Evolutionary conservation across 2,888 invertebrate genomes (phyloP).

Genomic region (Anodontia alba): DNA sequence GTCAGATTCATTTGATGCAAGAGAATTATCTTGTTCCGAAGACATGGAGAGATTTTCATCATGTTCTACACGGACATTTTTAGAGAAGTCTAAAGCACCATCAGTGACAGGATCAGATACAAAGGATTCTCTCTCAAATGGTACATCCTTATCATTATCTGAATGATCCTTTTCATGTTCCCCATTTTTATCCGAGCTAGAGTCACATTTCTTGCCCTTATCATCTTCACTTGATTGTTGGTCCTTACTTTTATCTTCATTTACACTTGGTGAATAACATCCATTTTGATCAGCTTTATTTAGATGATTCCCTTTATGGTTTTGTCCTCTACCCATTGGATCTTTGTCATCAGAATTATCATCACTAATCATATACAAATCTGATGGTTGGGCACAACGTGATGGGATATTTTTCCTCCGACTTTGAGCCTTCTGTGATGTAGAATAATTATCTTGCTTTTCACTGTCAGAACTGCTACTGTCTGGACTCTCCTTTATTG

Average conservation of each 20-base stretch:
- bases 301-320: not conserved
- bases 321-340: conserved; percentile 23
- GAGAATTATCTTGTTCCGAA: conserved; percentile 49
- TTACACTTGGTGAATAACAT: not conserved
- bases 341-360: conserved; percentile 73
- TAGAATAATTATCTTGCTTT: conserved; percentile 34
- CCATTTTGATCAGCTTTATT: conserved; percentile 22
- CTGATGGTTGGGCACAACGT: conserved; percentile 77
- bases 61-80: conserved; percentile 46
- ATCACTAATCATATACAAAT: conserved; percentile 70
- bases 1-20: conserved; percentile 61
- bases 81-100: conserved; percentile 55
- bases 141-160: not conserved
- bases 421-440: conserved; percentile 67
- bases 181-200: conserved; percentile 27
- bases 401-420: conserved; percentile 82
- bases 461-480: conserved; percentile 50
- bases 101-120: conserved; percentile 54
- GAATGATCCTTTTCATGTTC: not conserved
- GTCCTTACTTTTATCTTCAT: conserved; percentile 18
- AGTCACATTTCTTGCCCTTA: conserved; percentile 37
- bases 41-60: conserved; percentile 37
- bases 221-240: conserved; percentile 26
- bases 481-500: conserved; percentile 50
- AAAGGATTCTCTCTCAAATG: conserved; percentile 89